Base-by-base conservation (phyloP, 2,113 vertebrate species). In the Syrrhaptes paradoxus region DNA sequence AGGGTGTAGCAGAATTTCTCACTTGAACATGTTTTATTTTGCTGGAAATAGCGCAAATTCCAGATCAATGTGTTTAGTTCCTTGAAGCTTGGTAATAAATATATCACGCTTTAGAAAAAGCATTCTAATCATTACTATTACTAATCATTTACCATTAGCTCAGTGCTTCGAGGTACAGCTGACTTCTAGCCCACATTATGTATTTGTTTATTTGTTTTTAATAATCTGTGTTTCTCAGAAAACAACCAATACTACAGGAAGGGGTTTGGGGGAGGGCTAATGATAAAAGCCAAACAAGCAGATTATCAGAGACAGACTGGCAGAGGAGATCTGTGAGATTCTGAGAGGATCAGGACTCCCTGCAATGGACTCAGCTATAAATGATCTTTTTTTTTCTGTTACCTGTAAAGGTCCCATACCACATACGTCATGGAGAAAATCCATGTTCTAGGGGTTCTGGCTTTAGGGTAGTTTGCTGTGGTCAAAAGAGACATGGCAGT, bases 11-110 rank as follows among this genome's bases (percentile, higher is more conserved):
- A 77, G 52, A 61, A 68, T 68, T 86, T 96, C 73, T 88, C 83
- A 85, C 88, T 96, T 49, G 68, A 31, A 55, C 85, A 77, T 83
- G 51, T 88, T 96, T 94, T 92, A 61, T 96, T 96, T 96, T 92
- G 82, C 85, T 90, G 61, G 88, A 94, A 95, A 77, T 54, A 86
- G 68, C 7, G 7, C 55, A 90, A 90, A 96, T 62, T 91, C 78
- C 78, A 87, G 66, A 67, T 92, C 85, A 43, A 68, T 88, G 29
- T 54, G 58, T 74, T 93, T 55, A 72, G 80, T 31, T 70, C 73
- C 63, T 91, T 55, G 61, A 49, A 78, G 68, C 41, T 68, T 13
- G 41, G 68, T 25, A 74, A 86, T 88, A 72, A 91, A 85, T 38
- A 22, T 10, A 68, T 32, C 62, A 52, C 4, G 13, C 71, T 93